Conservation (phyloP, 2,888 invertebrate genomes). For the Nephrotoma flavescens region DNA sequence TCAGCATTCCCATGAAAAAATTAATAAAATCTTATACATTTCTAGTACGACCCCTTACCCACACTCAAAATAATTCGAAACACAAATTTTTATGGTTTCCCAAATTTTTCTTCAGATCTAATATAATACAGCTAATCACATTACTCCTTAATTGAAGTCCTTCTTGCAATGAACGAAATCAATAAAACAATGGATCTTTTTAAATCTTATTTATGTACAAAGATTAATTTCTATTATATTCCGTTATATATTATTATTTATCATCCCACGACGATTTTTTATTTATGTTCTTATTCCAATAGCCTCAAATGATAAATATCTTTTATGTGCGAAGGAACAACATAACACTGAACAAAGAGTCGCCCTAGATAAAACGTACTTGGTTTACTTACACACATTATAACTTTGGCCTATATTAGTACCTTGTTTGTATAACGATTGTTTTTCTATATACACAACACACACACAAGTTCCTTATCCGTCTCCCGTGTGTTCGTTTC, state of each 20-base stretch:
- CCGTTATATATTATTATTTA: background rate
- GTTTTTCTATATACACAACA: background rate
- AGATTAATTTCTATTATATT: background rate
- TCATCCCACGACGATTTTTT: background rate
- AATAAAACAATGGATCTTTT: background rate
- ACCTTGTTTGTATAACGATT: background rate
- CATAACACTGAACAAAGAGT: background rate
- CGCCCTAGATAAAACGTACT: background rate
- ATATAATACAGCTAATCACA: background rate
- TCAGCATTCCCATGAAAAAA: too few species aligned
- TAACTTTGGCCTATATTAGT: background rate
- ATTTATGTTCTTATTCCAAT: background rate
- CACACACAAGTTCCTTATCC: background rate
- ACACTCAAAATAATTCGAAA: too few species aligned
- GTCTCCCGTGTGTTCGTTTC: background rate
- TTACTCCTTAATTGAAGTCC: background rate
- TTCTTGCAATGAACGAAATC: background rate
- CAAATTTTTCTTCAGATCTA: too few species aligned
- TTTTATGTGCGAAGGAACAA: background rate
- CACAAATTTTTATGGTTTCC: too few species aligned
- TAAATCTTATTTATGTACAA: background rate
- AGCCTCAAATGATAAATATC: background rate
- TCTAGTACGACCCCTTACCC: too few species aligned
- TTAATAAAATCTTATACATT: too few species aligned
- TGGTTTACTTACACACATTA: background rate